Conservation (phyloP, 2,888 invertebrate genomes). For the Acronicta leporina region DNA sequence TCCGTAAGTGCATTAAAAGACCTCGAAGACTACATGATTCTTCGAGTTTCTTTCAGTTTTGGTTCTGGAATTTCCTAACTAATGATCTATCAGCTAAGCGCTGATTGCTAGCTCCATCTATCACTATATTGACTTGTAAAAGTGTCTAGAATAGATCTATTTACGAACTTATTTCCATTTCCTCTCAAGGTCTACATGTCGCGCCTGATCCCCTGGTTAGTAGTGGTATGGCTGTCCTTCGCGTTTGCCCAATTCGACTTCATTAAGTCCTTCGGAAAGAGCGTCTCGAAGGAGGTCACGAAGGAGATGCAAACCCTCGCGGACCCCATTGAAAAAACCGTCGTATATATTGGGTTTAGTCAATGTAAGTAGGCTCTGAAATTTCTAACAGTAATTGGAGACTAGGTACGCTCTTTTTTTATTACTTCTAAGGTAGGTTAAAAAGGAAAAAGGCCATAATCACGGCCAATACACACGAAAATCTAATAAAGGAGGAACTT, state of each 20-base stretch:
- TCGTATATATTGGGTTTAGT: constrained; percentile 42
- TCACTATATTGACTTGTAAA: no score
- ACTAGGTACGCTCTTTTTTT: neutral
- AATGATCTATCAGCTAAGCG: no score
- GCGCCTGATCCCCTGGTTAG: constrained; percentile 5
- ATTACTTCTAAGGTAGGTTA: neutral
- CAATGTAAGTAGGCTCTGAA: constrained; percentile 43
- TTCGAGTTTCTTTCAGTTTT: no score
- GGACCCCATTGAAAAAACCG: constrained; percentile 49
- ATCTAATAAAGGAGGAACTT: no score
- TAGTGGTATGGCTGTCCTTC: constrained; percentile 22
- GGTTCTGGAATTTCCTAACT: no score
- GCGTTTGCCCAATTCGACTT: constrained; percentile 18
- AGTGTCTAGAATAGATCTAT: no score
- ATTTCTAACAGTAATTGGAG: neutral
- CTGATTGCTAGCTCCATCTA: no score
- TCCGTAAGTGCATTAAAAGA: no score
- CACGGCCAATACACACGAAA: no score
- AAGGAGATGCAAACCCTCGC: constrained; percentile 41
- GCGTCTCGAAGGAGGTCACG: neutral
- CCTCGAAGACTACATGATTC: no score
- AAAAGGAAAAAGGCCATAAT: no score
- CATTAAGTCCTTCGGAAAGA: neutral
- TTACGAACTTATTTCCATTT: no score
- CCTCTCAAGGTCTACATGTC: constrained; percentile 24